Conservation (phyloP, 2,797 vertebrate genomes). For the Ataeniobius toweri region DNA sequence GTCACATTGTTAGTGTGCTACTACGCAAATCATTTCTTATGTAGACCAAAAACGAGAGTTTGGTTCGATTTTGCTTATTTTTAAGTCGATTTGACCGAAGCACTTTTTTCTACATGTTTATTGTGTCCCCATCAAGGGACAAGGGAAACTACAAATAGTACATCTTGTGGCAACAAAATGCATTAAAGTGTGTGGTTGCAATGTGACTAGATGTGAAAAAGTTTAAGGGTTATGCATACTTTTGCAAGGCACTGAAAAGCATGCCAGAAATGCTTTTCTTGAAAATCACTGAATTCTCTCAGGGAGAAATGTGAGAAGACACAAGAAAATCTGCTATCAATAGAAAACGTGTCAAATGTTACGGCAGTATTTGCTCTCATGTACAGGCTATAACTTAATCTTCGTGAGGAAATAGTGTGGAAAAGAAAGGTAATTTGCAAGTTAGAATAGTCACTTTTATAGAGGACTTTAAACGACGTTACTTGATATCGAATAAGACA, state of each 20-base stretch:
- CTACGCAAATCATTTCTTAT: not conserved
- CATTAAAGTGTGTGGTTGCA: not conserved
- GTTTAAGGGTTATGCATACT: not conserved
- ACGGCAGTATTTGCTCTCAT: slow-evolving; percentile 69
- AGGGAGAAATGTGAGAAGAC: slow-evolving; percentile 62
- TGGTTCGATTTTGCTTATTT: not conserved
- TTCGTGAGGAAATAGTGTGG: slow-evolving; percentile 77
- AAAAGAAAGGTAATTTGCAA: slow-evolving; percentile 82
- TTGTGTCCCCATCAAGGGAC: not conserved
- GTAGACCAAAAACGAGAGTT: not conserved
- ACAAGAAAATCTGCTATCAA: slow-evolving; percentile 70
- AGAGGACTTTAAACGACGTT: slow-evolving; percentile 82
- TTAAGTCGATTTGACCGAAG: not conserved
- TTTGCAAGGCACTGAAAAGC: not conserved
- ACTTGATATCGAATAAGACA: slow-evolving; percentile 83
- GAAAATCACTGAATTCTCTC: slow-evolving; percentile 70
- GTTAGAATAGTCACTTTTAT: slow-evolving; percentile 82
- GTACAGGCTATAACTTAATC: slow-evolving; percentile 78
- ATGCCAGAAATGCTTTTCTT: slow-evolving; percentile 61
- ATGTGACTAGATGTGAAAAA: not conserved
- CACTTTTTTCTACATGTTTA: not conserved
- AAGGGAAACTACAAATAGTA: not conserved
- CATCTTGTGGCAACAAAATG: not conserved
- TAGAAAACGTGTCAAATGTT: slow-evolving; percentile 65
- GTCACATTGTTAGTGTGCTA: not conserved